Evolutionary conservation across 2,888 invertebrate species (phyloP).

Genomic region (Colletes collaris): DNA sequence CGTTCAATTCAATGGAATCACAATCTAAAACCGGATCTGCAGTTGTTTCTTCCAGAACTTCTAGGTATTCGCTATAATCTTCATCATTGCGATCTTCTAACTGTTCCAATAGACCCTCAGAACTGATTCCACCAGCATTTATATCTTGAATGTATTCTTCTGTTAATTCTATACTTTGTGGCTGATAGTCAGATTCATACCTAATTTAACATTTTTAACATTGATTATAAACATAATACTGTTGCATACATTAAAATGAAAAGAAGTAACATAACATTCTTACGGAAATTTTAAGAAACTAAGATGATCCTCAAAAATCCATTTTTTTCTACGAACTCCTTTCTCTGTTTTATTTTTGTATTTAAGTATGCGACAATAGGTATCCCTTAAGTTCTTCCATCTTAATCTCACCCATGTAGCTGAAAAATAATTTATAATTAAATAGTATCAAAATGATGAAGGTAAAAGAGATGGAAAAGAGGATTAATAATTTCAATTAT

Average conservation of each 20-base stretch:
- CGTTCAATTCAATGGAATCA: slow-evolving; percentile 47
- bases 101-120: slow-evolving; percentile 78
- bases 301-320: slow-evolving; percentile 80
- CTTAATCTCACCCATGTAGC: slow-evolving; percentile 78
- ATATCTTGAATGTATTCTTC: slow-evolving; percentile 80
- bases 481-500: neutral
- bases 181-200: slow-evolving; percentile 78
- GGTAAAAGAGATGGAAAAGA: neutral
- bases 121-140: slow-evolving; percentile 72
- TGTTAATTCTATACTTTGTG: slow-evolving; percentile 76
- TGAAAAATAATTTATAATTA: slow-evolving; percentile 37
- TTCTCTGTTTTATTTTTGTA: slow-evolving; percentile 79
- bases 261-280: slow-evolving; percentile 46
- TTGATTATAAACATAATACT: neutral
- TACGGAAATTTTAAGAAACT: slow-evolving; percentile 80
- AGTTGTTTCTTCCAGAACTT: slow-evolving; percentile 76
- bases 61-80: slow-evolving; percentile 79
- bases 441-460: neutral
- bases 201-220: slow-evolving; percentile 55
- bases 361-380: slow-evolving; percentile 80
- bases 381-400: slow-evolving; percentile 81
- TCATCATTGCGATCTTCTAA: slow-evolving; percentile 79
- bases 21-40: slow-evolving; percentile 69
- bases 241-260: neutral
- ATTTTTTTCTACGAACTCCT: slow-evolving; percentile 78